These are phyloP conservation scores for Capromys pilorides DNA, from an alignment of 2,797 vertebrate genomes.

Conservation along the genomic window DNA sequence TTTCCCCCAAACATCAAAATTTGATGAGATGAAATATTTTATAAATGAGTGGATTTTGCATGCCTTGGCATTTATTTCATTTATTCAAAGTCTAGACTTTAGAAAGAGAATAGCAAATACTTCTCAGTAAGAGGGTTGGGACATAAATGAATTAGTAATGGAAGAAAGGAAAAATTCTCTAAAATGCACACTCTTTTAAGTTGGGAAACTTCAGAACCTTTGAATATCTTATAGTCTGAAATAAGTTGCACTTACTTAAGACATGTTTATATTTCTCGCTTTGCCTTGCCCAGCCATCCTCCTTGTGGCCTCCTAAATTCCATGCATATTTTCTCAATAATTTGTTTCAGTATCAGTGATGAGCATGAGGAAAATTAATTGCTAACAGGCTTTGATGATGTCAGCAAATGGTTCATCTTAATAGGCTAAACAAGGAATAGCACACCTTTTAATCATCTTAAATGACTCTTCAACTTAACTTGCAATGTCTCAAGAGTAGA, in stretches of 20 bases:
- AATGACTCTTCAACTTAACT: slow-evolving; percentile 49
- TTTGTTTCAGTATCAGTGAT: neutral
- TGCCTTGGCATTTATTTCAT: neutral
- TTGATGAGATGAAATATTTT: slow-evolving; percentile 4
- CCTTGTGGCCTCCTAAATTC: neutral
- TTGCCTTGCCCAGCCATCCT: neutral
- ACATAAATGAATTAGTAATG: neutral
- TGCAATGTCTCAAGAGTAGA: neutral
- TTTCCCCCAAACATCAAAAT: neutral
- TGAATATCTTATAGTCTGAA: neutral
- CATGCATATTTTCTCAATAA: neutral
- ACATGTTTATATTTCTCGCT: neutral
- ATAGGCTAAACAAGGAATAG: neutral
- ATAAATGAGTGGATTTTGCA: neutral
- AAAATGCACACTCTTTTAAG: neutral
- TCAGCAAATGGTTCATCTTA: neutral
- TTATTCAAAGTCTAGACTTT: neutral
- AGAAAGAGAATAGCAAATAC: neutral
- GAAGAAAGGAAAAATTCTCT: neutral
- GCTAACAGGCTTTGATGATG: neutral
- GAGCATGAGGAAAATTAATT: neutral
- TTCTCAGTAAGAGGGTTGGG: neutral
- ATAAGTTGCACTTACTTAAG: neutral
- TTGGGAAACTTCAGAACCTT: neutral
- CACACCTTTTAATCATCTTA: slow-evolving; percentile 38